Evolutionary conservation across 2,797 vertebrate species (phyloP), one percentile per base, ranked within the genome.

Genomic region (Spizella passerina): DNA sequence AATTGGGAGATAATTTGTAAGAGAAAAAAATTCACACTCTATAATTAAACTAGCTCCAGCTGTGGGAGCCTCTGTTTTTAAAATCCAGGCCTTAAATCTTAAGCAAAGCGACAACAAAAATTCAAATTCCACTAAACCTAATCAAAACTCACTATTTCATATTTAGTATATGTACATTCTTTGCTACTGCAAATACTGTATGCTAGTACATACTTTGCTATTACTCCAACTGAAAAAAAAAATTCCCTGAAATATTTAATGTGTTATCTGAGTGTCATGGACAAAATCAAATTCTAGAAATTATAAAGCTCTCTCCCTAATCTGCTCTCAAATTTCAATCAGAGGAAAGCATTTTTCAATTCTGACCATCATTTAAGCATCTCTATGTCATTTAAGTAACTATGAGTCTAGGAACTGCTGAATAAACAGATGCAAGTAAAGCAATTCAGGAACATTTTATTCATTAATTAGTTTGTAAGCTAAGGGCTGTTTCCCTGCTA

Each of bases 381-480:
- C 72, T 71, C 55, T 63, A 1, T 3, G 11, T 55, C 39, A 34
- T 39, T 82, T 76, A 82, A 79, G 29, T 34, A 83, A 41, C 69
- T 38, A 14, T 0, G 2, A 81, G n/a, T 26, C 14, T 41, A 78
- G 39, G 55, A 93, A 89, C 79, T 8, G 26, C 63, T 84, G 63
- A 88, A 75, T 47, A 91, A 87, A 84, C 34, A 81, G 21, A 61
- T 23, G 7, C 16, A 80, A 92, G 76, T 29, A 83, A 90, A 86
- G 59, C 82, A 86, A 86, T 72, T 91, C 73, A 69, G 44, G 32
- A 83, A n/a, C 56, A 87, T 50, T 72, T 88, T 83, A 81, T 78
- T 88, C 43, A 76, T 90, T 84, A 88, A 78, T 70, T 84, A 88
- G 57, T 79, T 72, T 70, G 44, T 59, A 96, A 75, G 39, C 72